Percentiles rank a stretch among this genome's conserved stretches.
These are phyloP conservation scores for Aspidiotus destructor DNA, from an alignment of 2,888 invertebrate species.

Conservation along the genomic window DNA sequence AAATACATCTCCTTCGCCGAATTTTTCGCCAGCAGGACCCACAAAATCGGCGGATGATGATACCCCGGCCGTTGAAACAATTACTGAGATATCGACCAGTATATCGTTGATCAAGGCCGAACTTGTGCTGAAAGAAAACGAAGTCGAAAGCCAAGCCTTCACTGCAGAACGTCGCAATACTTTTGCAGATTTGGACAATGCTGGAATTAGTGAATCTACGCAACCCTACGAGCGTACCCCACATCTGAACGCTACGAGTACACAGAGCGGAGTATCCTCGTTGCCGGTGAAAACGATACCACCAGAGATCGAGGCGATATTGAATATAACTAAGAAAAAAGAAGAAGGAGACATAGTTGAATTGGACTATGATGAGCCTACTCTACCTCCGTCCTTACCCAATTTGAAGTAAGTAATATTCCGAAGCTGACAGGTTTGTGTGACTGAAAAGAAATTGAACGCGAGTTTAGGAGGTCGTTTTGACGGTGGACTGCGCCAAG, in stretches of 20 bases:
- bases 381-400: conserved; percentile 70
- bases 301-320: conserved; percentile 1
- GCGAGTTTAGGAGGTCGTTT: no score
- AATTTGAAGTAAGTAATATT: conserved; percentile 55
- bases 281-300: conserved; percentile 13
- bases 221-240: background rate
- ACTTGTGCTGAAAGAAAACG: background rate
- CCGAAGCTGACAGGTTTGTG: no score
- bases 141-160: background rate
- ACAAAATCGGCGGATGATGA: background rate
- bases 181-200: background rate
- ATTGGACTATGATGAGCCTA: conserved; percentile 60
- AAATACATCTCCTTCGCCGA: background rate
- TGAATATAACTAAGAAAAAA: conserved; percentile 48
- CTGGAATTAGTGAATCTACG: background rate
- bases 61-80: background rate
- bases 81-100: conserved; percentile 10
- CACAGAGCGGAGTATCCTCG: background rate
- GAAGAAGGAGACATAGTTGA: conserved; percentile 44
- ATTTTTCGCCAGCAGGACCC: background rate
- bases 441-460: no score
- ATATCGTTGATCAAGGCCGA: conserved; percentile 5
- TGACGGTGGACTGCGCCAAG: no score
- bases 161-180: conserved; percentile 1
- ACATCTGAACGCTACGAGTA: background rate